A percentile compares a stretch with the other conserved stretches of the same genome.
These are phyloP conservation scores for Trypoxylus dichotomus DNA, from an alignment of 1,140 invertebrate genomes.

Conservation along the genomic window DNA sequence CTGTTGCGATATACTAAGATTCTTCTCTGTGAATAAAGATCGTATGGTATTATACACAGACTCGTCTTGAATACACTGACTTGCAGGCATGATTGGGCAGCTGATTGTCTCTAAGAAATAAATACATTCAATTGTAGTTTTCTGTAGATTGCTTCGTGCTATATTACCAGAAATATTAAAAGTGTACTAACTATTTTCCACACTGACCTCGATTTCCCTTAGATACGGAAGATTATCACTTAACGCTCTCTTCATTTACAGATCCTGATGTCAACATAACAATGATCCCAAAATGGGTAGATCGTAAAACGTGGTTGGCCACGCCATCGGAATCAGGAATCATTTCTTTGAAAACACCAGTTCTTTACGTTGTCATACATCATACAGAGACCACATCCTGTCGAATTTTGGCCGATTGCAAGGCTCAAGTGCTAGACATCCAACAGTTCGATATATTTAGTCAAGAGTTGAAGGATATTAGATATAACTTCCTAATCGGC, in stretches of 20 bases:
- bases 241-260: not conserved
- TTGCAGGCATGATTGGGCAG: no score
- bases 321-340: slow-evolving; percentile 46
- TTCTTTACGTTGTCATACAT: slow-evolving; percentile 43
- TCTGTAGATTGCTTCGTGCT: no score
- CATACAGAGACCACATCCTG: slow-evolving; percentile 46
- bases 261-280: not conserved
- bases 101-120: no score
- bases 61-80: no score
- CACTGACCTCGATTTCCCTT: no score
- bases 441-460: slow-evolving; percentile 62
- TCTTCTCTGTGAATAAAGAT: no score
- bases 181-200: no score
- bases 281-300: slow-evolving; percentile 26
- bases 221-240: no score
- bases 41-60: no score
- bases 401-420: slow-evolving; percentile 53
- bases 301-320: not conserved
- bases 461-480: slow-evolving; percentile 60
- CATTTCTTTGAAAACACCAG: slow-evolving; percentile 34
- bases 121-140: no score
- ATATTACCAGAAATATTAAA: no score
- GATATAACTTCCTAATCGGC: slow-evolving; percentile 65
- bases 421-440: slow-evolving; percentile 52
- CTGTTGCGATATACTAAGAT: no score